phyloP scores from a whole-genome alignment of 2,113 vertebrate genomes.

The Ictalurus furcatus region DNA sequence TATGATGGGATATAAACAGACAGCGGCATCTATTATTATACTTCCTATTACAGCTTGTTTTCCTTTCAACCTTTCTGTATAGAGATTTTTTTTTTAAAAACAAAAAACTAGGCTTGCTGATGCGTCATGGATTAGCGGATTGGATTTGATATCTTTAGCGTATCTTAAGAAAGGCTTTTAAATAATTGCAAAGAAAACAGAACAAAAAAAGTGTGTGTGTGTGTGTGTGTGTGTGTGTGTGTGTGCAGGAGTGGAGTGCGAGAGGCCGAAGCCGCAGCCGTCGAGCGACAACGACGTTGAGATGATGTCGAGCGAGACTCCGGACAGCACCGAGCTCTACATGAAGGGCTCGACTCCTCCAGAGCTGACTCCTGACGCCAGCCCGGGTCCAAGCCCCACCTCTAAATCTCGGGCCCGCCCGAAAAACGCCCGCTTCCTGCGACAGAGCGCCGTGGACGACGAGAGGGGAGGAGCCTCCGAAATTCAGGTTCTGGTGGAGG shows the following conservation, averaged over 20 bases:
- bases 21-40: too few species aligned
- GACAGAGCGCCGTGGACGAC: slow-evolving; percentile 88
- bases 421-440: slow-evolving; percentile 87
- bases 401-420: slow-evolving; percentile 75
- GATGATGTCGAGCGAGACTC: slow-evolving; percentile 85
- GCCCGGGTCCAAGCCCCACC: slow-evolving; percentile 83
- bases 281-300: slow-evolving; percentile 87
- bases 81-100: too few species aligned
- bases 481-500: slow-evolving; percentile 77
- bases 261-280: slow-evolving; percentile 87
- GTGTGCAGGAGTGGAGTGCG: slow-evolving; percentile 86
- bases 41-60: too few species aligned
- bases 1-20: too few species aligned
- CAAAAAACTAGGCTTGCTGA: background rate
- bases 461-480: slow-evolving; percentile 70
- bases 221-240: slow-evolving; percentile 22
- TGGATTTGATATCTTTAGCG: background rate
- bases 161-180: background rate
- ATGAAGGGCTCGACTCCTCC: slow-evolving; percentile 89
- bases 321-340: slow-evolving; percentile 92
- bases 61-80: background rate
- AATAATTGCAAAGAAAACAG: background rate
- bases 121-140: background rate
- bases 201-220: background rate
- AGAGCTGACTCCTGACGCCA: slow-evolving; percentile 83